Percentiles rank a stretch among this genome's conserved stretches.
These are phyloP conservation scores for Cyclargus thomasi DNA, from an alignment of 1,140 invertebrate species.

Conservation along the genomic window DNA sequence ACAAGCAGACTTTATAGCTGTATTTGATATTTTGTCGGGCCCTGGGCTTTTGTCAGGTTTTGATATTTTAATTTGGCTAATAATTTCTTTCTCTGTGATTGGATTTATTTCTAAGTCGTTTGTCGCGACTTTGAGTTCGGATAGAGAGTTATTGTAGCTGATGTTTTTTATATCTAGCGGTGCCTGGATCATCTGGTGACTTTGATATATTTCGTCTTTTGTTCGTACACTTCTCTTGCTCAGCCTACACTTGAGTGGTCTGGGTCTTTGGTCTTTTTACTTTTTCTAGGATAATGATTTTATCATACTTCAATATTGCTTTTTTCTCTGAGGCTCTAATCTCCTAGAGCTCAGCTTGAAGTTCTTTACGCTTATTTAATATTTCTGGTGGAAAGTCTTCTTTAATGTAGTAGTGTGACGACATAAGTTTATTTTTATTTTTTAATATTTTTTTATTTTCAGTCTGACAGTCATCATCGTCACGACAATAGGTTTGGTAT, in stretches of 20 bases:
- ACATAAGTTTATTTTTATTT: constrained; percentile 34
- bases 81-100: too few species aligned
- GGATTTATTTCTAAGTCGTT: too few species aligned
- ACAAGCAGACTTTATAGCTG: too few species aligned
- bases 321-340: constrained; percentile 28
- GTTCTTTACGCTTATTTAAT: constrained; percentile 30
- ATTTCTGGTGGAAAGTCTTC: constrained; percentile 34
- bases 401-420: constrained; percentile 30
- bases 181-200: too few species aligned
- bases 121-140: not conserved
- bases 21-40: too few species aligned
- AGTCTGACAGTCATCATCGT: constrained; percentile 30
- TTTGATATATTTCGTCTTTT: constrained; percentile 30
- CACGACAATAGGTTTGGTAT: constrained; percentile 30
- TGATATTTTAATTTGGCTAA: not conserved
- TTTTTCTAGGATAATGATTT: constrained; percentile 25
- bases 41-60: too few species aligned
- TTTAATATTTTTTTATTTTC: constrained; percentile 36
- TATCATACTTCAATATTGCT: constrained; percentile 32
- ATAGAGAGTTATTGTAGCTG: too few species aligned
- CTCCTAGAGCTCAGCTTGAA: constrained; percentile 25
- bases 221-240: too few species aligned
- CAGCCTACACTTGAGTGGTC: too few species aligned
- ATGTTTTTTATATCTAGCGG: too few species aligned
- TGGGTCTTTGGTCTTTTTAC: too few species aligned